Evolutionary conservation across 2,113 vertebrate species (phyloP), one percentile per base, ranked within the genome.

Genomic region (Nicator chloris): DNA sequence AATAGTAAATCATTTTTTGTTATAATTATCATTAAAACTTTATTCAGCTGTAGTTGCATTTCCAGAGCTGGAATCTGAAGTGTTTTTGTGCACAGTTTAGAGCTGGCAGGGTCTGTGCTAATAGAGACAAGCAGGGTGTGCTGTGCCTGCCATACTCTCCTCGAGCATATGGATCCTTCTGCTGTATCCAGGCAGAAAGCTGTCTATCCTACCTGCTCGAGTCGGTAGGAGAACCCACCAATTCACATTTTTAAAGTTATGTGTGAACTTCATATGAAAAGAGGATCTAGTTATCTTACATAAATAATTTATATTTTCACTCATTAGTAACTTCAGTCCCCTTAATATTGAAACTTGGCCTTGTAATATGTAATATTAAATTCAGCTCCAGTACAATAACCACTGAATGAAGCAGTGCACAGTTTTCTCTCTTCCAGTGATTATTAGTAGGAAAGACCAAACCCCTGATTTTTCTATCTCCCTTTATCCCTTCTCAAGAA

Each of bases 401-500:
- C 65, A 53, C 44, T 60, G 90, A 90, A 93, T 89, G 93, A 90
- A 95, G 78, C 44, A 40, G n/a, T 31, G 45, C 72, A 71, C 33
- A 76, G 78, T 84, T 97, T 94, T 91, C 82, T 88, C 51, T 92
- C 86, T 93, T 93, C 44, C 56, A 60, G 82, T 90, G 94, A 80
- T 96, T 96, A 94, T 95, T 82, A 92, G 95, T 69, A 83, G 82
- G 85, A 96, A 92, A 96, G 78, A 86, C 75, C 66, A 87, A 92
- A 93, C 83, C 76, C 70, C 65, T 19, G n/a, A 59, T 93, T 96
- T 94, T 95, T 93, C 95, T 91, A 94, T 95, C 96, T 96, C 86
- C 83, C 95, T 93, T 92, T 93, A 96, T 98, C 81, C 95, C 84
- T 95, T 88, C 92, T 97, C 31, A 33, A 94, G 94, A 96, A 97